These are phyloP conservation scores for Synanthedon myopaeformis DNA, from an alignment of 2,888 invertebrate species.

Conservation along the genomic window DNA sequence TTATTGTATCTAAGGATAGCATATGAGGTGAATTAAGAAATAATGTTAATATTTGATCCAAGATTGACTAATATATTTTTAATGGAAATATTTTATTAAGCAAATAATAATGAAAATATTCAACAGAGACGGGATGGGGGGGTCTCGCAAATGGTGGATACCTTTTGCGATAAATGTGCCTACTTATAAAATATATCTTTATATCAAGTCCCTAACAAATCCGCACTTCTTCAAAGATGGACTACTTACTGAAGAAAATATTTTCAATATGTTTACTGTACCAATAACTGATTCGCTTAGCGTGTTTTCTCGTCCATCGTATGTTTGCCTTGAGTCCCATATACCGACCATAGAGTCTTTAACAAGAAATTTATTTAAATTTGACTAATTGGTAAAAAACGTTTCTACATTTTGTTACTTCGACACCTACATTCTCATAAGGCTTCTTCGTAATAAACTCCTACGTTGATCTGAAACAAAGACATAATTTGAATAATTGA, in stretches of 20 bases:
- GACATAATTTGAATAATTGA: conserved; percentile 6
- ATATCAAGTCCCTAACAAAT: background rate
- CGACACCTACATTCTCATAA: conserved; percentile 63
- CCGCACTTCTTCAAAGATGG: background rate
- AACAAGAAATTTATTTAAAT: conserved; percentile 48
- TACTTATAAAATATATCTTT: conserved; percentile 5
- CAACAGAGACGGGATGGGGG: no score
- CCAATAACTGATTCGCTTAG: background rate
- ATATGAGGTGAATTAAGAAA: no score
- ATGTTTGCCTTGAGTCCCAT: conserved; percentile 56
- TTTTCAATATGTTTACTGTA: background rate
- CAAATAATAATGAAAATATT: no score
- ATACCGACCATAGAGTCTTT: conserved; percentile 50
- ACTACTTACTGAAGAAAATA: background rate
- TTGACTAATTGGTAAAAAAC: conserved; percentile 61
- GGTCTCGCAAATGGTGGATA: background rate
- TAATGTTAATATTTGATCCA: no score
- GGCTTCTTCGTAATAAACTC: conserved; percentile 69
- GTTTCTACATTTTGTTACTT: conserved; percentile 40
- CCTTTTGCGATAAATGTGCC: conserved; percentile 5
- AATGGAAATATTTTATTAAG: no score
- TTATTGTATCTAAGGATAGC: no score
- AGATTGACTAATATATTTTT: no score
- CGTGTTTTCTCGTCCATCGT: conserved; percentile 4
- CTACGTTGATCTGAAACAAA: conserved; percentile 65